A percentile compares a stretch with the other conserved stretches of the same genome.
phyloP scores from a whole-genome alignment of 2,888 invertebrate genomes.

The Hyalella azteca region DNA sequence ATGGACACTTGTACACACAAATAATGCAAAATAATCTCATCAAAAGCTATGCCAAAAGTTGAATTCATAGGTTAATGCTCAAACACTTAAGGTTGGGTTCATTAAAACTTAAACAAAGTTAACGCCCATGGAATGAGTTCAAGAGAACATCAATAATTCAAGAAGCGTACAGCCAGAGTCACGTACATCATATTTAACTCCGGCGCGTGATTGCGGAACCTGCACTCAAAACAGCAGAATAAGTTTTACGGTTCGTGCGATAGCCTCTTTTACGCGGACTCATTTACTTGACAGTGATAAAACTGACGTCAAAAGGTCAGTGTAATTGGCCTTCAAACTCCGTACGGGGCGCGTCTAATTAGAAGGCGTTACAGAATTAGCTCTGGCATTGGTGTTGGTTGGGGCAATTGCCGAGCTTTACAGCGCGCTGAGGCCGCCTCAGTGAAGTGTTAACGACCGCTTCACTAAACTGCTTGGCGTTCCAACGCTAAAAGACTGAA shows the following conservation, averaged over 20 bases:
- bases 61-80: too few relatives aligned
- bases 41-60: too few relatives aligned
- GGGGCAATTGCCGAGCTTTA: not conserved
- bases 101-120: too few relatives aligned
- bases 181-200: not conserved
- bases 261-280: not conserved
- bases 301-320: constrained; percentile 5
- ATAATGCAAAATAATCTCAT: too few relatives aligned
- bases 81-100: too few relatives aligned
- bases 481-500: too few relatives aligned
- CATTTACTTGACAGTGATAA: not conserved
- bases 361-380: constrained; percentile 8
- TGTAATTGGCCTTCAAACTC: not conserved
- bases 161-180: not conserved
- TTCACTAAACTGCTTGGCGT: too few relatives aligned
- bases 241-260: not conserved
- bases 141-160: not conserved
- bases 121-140: too few relatives aligned
- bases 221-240: not conserved
- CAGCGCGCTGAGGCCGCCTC: too few relatives aligned
- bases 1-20: too few relatives aligned
- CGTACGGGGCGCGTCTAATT: not conserved
- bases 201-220: not conserved
- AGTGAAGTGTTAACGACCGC: too few relatives aligned
- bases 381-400: not conserved